These are phyloP conservation scores for Pipistrellus nathusii DNA, from an alignment of 2,797 vertebrate species.

Conservation along the genomic window DNA sequence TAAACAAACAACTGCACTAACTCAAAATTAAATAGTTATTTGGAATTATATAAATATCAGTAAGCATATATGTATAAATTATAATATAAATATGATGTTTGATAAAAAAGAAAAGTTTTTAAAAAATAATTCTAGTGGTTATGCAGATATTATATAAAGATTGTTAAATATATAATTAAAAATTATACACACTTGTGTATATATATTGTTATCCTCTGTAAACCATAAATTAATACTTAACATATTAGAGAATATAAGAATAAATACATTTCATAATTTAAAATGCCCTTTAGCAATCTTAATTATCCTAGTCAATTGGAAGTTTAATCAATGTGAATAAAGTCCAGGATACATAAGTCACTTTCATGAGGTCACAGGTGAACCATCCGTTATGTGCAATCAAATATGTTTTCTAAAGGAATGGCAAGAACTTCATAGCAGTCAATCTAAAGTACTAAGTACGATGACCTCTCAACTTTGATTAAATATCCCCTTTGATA, in stretches of 20 bases:
- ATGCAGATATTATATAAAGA: too few relatives aligned
- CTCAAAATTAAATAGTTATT: background rate
- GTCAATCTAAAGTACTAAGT: slow-evolving; percentile 38
- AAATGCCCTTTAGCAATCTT: slow-evolving; percentile 32
- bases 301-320: background rate
- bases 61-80: background rate
- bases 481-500: slow-evolving; percentile 27
- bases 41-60: background rate
- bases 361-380: background rate
- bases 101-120: background rate
- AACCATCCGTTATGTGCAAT: slow-evolving; percentile 16
- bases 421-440: slow-evolving; percentile 44
- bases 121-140: background rate
- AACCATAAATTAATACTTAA: background rate
- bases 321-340: slow-evolving; percentile 6
- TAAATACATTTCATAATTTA: background rate
- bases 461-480: background rate
- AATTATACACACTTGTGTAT: background rate
- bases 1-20: too few relatives aligned
- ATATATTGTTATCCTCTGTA: background rate
- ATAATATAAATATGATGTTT: background rate
- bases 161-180: too few relatives aligned
- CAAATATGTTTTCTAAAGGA: slow-evolving; percentile 35
- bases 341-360: background rate
- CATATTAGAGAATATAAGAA: background rate